Conservation (phyloP, 2,113 vertebrate species). For the Tinamus guttatus region DNA sequence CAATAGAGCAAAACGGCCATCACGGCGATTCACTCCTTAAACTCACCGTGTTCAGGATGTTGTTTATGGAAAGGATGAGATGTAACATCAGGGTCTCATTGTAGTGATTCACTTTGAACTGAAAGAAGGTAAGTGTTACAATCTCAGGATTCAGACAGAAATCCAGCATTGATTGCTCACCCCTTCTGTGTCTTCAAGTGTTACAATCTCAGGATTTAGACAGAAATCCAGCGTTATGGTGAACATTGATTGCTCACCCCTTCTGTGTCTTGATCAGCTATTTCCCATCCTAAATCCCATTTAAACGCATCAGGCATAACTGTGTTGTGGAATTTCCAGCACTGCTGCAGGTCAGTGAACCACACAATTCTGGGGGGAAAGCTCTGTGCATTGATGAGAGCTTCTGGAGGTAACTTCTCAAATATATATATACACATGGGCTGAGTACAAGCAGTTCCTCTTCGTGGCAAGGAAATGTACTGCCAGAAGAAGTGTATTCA, state of each 20-base stretch:
- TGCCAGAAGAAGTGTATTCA: not conserved
- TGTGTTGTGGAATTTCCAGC: not conserved
- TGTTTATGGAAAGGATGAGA: not conserved
- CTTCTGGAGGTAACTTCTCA: not conserved
- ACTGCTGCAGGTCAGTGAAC: not conserved
- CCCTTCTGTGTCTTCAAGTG: not conserved
- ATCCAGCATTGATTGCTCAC: not conserved
- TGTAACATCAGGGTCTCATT: not conserved
- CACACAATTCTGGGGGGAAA: not conserved
- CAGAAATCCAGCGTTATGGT: not conserved
- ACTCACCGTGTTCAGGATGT: not conserved
- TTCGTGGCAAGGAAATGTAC: not conserved
- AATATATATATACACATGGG: not conserved
- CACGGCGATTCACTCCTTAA: rapidly evolving
- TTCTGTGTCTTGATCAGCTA: not conserved
- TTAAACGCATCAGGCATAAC: not conserved
- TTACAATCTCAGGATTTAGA: not conserved
- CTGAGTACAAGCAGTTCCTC: not conserved
- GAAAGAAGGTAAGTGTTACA: rapidly evolving
- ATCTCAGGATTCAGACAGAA: too few species aligned
- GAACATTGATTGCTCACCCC: not conserved
- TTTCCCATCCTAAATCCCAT: not conserved
- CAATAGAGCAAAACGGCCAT: rapidly evolving
- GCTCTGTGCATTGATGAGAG: not conserved
- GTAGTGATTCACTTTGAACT: not conserved